phyloP scores from a whole-genome alignment of 92 coral and sea anemone genomes.

The Phenganax subtilis region DNA sequence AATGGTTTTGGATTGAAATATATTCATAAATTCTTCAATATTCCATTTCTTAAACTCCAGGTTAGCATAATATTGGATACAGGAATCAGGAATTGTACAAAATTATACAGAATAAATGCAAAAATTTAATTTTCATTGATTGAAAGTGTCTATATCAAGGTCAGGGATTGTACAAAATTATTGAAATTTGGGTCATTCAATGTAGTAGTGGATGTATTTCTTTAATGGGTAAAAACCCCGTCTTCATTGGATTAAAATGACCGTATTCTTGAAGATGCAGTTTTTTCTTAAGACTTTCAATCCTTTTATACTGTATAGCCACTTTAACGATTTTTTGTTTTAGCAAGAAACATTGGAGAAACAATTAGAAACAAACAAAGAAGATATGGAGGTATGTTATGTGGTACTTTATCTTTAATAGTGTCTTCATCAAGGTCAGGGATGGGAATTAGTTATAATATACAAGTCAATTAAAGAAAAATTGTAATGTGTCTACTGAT shows the following conservation, averaged over 20 bases:
- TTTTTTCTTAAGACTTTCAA: background rate
- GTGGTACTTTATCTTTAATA: background rate
- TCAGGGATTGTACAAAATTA: too few species aligned
- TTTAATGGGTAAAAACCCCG: background rate
- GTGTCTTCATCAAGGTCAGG: background rate
- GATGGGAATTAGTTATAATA: too few species aligned
- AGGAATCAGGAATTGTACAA: background rate
- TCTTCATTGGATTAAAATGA: background rate
- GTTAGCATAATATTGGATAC: constrained; percentile 39
- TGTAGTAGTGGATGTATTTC: background rate
- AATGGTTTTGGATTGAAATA: constrained; percentile 97
- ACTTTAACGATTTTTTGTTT: background rate
- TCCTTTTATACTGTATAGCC: background rate
- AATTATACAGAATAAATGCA: too few species aligned
- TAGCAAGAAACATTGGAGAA: constrained; percentile 86
- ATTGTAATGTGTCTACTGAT: too few species aligned
- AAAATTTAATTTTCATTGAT: too few species aligned
- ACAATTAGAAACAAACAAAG: constrained; percentile 79
- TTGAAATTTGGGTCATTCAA: too few species aligned
- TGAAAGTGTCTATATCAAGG: too few species aligned
- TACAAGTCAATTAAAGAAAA: too few species aligned
- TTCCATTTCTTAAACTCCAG: constrained; percentile 86
- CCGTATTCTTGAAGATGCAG: background rate
- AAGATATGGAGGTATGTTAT: constrained; percentile 76
- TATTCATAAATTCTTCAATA: constrained; percentile 87